These are phyloP conservation scores for Ormyrus rosae DNA, from an alignment of 2,888 invertebrate species.

Conservation along the genomic window DNA sequence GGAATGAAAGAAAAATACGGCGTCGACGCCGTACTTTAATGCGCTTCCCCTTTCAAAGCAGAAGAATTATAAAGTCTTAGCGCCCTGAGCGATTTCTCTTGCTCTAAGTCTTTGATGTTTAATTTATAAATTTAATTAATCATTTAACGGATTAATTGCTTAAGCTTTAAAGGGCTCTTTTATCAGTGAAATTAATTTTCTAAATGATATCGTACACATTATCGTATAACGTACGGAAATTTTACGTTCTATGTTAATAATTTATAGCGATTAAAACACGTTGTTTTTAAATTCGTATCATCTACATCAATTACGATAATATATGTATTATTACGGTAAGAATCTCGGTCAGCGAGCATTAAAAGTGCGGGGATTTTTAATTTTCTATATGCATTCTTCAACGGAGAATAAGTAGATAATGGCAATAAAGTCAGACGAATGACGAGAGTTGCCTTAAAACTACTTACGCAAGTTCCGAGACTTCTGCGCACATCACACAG, in stretches of 20 bases:
- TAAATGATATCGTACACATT: too few species aligned
- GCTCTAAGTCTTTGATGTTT: neutral
- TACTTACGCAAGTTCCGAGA: constrained; percentile 62
- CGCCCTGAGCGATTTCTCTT: neutral
- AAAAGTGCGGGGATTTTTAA: neutral
- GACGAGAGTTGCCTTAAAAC: constrained; percentile 55
- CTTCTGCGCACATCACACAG: constrained; percentile 59
- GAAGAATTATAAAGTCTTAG: neutral
- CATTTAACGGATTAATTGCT: neutral
- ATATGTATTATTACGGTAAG: too few species aligned
- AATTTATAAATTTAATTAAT: constrained; percentile 29
- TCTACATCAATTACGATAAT: too few species aligned
- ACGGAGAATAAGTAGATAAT: constrained; percentile 24
- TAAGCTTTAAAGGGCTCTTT: too few species aligned
- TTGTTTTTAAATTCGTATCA: too few species aligned
- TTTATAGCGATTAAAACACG: too few species aligned
- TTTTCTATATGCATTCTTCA: neutral
- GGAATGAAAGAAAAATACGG: neutral
- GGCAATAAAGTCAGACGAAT: constrained; percentile 18
- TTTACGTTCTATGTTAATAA: too few species aligned
- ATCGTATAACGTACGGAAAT: too few species aligned
- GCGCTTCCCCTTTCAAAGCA: constrained; percentile 1
- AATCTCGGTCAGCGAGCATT: too few species aligned
- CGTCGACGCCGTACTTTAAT: constrained; percentile 1
- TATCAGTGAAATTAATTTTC: too few species aligned